Conservation (phyloP, 2,888 invertebrate species). For the Noctua janthe region DNA sequence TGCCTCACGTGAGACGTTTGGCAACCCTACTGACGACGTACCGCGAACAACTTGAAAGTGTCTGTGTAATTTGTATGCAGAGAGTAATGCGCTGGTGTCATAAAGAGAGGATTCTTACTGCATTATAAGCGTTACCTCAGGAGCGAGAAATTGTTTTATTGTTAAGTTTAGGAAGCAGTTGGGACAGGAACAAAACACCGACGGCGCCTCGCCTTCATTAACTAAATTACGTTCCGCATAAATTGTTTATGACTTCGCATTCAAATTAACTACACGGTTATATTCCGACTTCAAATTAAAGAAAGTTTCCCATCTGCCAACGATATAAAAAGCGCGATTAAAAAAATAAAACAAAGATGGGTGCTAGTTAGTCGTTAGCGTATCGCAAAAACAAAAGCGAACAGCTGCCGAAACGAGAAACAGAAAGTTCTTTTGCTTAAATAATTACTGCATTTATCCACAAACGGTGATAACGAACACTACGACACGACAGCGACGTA, state of each 20-base stretch:
- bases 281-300: slow-evolving; percentile 25
- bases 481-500: slow-evolving; percentile 41
- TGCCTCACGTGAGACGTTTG: neutral
- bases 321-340: slow-evolving; percentile 36
- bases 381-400: slow-evolving; percentile 54
- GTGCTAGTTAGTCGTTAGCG: slow-evolving; percentile 37
- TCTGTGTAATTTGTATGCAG: slow-evolving; percentile 84
- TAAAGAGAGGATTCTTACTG: slow-evolving; percentile 81
- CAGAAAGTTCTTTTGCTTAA: slow-evolving; percentile 55
- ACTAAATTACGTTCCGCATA: slow-evolving; percentile 54
- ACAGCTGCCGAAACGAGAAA: slow-evolving; percentile 45
- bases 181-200: slow-evolving; percentile 38
- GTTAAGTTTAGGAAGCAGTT: slow-evolving; percentile 69
- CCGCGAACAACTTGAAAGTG: slow-evolving; percentile 81
- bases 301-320: slow-evolving; percentile 37
- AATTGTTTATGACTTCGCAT: slow-evolving; percentile 50
- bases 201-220: slow-evolving; percentile 53
- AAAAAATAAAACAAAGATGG: slow-evolving; percentile 37
- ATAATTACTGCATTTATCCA: slow-evolving; percentile 52
- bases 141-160: slow-evolving; percentile 77
- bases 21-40: slow-evolving; percentile 68
- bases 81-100: slow-evolving; percentile 76
- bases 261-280: slow-evolving; percentile 26
- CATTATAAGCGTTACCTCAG: slow-evolving; percentile 79
- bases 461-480: slow-evolving; percentile 61